phyloP scores from a whole-genome alignment of 2,888 invertebrate species.

The Pilophorus perplexus region DNA sequence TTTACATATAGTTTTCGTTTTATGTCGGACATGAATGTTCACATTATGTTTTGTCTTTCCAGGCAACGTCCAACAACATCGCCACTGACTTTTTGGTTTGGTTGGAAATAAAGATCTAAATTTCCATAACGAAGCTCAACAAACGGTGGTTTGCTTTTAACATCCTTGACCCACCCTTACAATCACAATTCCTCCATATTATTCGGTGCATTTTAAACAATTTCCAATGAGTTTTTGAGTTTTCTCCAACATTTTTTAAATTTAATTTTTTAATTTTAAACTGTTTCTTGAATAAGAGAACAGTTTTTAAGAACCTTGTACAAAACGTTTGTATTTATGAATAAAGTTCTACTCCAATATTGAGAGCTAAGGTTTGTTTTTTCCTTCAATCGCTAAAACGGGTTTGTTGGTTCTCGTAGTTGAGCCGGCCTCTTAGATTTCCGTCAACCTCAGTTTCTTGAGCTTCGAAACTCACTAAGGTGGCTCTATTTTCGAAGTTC shows the following conservation, averaged over 20 bases:
- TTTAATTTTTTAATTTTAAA: constrained; percentile 42
- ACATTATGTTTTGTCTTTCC: constrained; percentile 51
- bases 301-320: constrained; percentile 42
- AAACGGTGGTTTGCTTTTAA: constrained; percentile 49
- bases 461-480: too few species aligned
- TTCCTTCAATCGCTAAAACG: not conserved
- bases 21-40: too few species aligned
- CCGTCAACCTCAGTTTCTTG: constrained; percentile 16
- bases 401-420: not conserved
- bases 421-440: not conserved
- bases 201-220: constrained; percentile 27
- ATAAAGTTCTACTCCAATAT: constrained; percentile 43
- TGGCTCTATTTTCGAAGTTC: too few species aligned
- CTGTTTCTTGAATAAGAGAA: constrained; percentile 42
- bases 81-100: constrained; percentile 44
- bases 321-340: constrained; percentile 45
- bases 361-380: constrained; percentile 19
- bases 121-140: constrained; percentile 53
- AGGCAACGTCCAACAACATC: constrained; percentile 49
- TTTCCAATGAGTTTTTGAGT: constrained; percentile 12
- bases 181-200: constrained; percentile 38
- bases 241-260: constrained; percentile 39
- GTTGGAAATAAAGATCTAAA: constrained; percentile 54
- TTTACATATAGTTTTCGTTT: not conserved
- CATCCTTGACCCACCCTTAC: constrained; percentile 21